Conservation (phyloP, 53 echinoderm and acorn worm species). For the Actinopyga echinites region DNA sequence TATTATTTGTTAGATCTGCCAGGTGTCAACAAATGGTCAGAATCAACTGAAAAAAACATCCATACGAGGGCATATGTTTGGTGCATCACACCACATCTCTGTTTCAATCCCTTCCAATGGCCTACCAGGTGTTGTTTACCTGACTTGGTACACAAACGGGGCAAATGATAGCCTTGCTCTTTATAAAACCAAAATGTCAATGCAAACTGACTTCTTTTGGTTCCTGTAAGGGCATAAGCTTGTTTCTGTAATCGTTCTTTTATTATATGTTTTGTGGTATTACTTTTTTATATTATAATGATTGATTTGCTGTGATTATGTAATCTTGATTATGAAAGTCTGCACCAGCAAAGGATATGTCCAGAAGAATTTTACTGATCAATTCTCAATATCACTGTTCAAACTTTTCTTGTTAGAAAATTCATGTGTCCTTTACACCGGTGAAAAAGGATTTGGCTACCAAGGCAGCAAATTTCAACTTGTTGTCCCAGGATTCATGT, state of each 20-base stretch:
- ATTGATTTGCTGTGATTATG: too few relatives aligned
- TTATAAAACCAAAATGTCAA: not conserved
- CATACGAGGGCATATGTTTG: too few relatives aligned
- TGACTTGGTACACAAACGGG: not conserved
- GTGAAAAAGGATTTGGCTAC: constrained; percentile 93
- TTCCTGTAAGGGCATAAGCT: too few relatives aligned
- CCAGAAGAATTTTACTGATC: not conserved
- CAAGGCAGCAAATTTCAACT: constrained; percentile 83
- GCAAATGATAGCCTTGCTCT: not conserved
- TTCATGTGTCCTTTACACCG: constrained; percentile 84
- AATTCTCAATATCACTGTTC: not conserved
- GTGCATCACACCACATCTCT: too few relatives aligned
- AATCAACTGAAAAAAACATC: too few relatives aligned
- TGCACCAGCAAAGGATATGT: not conserved
- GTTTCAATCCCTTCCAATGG: too few relatives aligned
- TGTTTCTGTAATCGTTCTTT: too few relatives aligned
- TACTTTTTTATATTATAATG: too few relatives aligned
- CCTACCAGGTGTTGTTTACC: too few relatives aligned
- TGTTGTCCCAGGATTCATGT: constrained; percentile 87
- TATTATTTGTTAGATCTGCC: too few relatives aligned
- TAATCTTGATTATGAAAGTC: constrained; percentile 7
- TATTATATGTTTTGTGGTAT: too few relatives aligned
- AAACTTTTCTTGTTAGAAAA: constrained; percentile 53
- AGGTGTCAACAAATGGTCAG: not conserved
- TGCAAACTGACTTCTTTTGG: too few relatives aligned